phyloP scores from a whole-genome alignment of 2,113 vertebrate species.

The Onychostruthus taczanowskii region DNA sequence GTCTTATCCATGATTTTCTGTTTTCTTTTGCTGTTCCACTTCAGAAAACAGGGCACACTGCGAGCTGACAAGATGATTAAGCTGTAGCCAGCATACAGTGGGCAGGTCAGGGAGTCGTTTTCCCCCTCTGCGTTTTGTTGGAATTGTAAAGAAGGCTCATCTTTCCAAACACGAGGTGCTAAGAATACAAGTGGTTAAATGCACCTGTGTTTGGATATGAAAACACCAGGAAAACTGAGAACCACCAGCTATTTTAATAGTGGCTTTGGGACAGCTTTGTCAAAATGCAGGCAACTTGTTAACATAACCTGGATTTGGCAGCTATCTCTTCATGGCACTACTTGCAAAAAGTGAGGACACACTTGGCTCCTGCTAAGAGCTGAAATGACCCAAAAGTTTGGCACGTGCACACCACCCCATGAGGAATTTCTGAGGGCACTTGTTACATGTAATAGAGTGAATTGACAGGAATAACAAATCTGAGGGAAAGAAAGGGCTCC shows the following conservation, averaged over 20 bases:
- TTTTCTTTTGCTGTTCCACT: not conserved
- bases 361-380: not conserved
- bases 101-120: not conserved
- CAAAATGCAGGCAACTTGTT: not conserved
- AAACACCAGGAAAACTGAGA: not conserved
- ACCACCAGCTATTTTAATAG: not conserved
- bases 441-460: not conserved
- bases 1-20: not conserved
- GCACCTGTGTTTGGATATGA: not conserved
- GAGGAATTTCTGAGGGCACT: not conserved
- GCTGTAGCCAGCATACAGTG: not conserved
- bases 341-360: not conserved
- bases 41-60: not conserved
- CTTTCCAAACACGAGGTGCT: not conserved
- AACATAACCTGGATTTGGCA: not conserved
- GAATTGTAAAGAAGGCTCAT: not conserved
- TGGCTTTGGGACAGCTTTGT: not conserved
- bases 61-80: not conserved
- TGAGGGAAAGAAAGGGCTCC: not conserved
- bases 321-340: not conserved
- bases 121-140: not conserved
- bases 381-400: not conserved
- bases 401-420: accelerated
- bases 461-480: not conserved
- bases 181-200: not conserved